Conservation (phyloP, 2,797 vertebrate genomes). For the Coccyzus lansbergi region DNA sequence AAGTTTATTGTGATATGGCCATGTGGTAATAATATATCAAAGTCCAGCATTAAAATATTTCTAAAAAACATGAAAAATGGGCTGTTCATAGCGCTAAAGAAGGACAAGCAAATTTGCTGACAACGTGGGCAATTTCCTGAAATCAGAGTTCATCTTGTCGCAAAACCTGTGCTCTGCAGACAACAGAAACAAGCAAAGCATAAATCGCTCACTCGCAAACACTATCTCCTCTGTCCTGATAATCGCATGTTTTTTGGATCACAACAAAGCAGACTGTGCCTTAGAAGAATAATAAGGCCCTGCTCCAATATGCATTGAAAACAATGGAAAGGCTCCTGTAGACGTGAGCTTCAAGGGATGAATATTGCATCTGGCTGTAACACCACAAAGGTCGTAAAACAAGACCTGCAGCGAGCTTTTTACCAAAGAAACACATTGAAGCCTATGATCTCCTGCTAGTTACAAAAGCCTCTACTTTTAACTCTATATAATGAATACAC, state of each 20-base stretch:
- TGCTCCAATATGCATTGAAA: not conserved
- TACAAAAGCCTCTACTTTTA: not conserved
- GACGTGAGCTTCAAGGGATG: not conserved
- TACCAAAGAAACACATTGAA: not conserved
- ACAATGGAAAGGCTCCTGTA: not conserved
- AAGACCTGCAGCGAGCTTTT: not conserved
- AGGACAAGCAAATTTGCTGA: slow-evolving; percentile 57
- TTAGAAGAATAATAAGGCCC: not conserved
- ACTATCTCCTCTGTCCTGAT: not conserved
- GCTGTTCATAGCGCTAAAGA: slow-evolving; percentile 36
- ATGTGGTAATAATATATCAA: slow-evolving; percentile 74
- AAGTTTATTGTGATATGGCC: slow-evolving; percentile 70
- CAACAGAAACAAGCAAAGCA: slow-evolving; percentile 64
- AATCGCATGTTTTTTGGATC: not conserved
- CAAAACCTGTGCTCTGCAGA: not conserved
- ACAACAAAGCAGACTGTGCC: not conserved
- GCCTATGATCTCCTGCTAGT: not conserved
- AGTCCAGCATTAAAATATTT: slow-evolving; percentile 68
- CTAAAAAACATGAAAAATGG: slow-evolving; percentile 56
- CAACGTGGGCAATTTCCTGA: slow-evolving; percentile 65
- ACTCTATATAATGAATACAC: not conserved
- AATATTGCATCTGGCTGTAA: not conserved
- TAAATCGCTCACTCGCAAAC: slow-evolving; percentile 56
- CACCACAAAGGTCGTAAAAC: not conserved
- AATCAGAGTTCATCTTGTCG: slow-evolving; percentile 58